These are phyloP conservation scores for Podarcis raffonei DNA, from an alignment of 2,113 vertebrate species.

Conservation along the genomic window DNA sequence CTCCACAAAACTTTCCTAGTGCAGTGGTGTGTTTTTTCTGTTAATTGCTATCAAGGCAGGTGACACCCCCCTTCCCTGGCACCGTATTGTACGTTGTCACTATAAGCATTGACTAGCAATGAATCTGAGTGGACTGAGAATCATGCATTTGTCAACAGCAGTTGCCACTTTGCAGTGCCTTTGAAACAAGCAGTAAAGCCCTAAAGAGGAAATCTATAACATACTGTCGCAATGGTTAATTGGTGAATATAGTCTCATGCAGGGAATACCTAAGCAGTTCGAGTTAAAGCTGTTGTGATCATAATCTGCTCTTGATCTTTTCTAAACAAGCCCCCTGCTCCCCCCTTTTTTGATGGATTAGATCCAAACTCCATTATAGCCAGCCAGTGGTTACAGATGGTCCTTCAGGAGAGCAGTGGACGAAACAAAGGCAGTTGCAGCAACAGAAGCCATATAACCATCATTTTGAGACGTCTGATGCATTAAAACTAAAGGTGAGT, in stretches of 20 bases:
- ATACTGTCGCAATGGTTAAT: neutral
- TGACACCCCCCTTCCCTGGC: neutral
- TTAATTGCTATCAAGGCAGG: neutral
- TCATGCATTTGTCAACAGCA: neutral
- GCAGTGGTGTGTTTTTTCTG: neutral
- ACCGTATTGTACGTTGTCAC: neutral
- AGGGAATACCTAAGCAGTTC: neutral
- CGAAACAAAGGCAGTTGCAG: slow-evolving; percentile 80
- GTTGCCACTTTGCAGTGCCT: neutral
- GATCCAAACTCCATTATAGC: slow-evolving; percentile 82
- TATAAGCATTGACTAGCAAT: neutral
- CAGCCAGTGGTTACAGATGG: slow-evolving; percentile 78
- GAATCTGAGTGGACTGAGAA: neutral
- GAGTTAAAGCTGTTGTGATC: neutral
- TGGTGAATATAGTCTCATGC: neutral
- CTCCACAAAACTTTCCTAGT: neutral
- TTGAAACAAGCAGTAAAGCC: neutral
- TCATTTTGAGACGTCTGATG: slow-evolving; percentile 81
- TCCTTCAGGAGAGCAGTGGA: slow-evolving; percentile 77
- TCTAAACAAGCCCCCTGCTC: slow-evolving; percentile 1
- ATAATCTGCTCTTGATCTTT: neutral
- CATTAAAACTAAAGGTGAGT: slow-evolving; percentile 78
- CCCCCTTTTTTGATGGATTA: slow-evolving; percentile 53
- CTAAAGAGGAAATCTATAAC: neutral
- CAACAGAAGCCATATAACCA: slow-evolving; percentile 76